Evolutionary conservation across 1,140 invertebrate species (phyloP), one percentile per base, ranked within the genome.

Genomic region (Mycetomoellerius zeteki): DNA sequence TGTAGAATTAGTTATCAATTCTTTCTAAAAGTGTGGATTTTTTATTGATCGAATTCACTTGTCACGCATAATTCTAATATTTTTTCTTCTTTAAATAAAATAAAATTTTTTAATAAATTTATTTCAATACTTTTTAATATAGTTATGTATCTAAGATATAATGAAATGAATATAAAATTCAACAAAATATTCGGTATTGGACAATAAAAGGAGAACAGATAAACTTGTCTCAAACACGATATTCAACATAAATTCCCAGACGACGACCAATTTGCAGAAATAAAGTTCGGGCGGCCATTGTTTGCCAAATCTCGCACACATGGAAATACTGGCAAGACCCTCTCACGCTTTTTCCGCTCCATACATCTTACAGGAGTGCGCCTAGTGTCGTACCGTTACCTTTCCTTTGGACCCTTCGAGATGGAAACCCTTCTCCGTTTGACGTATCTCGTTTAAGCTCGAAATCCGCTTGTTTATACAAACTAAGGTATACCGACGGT

Each of bases 381-480:
- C 56, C 27, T 77, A 52, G 71, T 69, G 65, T 54, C 50, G 30
- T 64, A 50, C 19, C 37, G 24, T 64, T 52, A 76, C 50, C 72
- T 87, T 89, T 85, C 78, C 52, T 56, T 76, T 81, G 67, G 72
- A 87, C 81, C 87, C 71, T 84, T 85, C 72, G 73, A 84, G 60
- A 76, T 81, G 82, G 82, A 73, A 86, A 69, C 69, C 52, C 56
- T 71, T 56, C 81, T 81, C 72, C 72, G 85, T 90, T 90, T 89
- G 88, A 88, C 89, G 89, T 90, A 92, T 92, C 89, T 85, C 84
- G 88, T 86, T 89, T 91, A 91, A 91, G 90, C 90, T 87, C 52
- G 91, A 89, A 91, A 92, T 92, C 91, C 92, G 92, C 91, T 92
- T 92, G 90, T 92, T 92, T 92, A 92, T 92, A 92, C 90, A 91